Percentiles rank a stretch among this genome's conserved stretches.
phyloP scores from a whole-genome alignment of 2,113 vertebrate genomes.

The Seriola dumerili region DNA sequence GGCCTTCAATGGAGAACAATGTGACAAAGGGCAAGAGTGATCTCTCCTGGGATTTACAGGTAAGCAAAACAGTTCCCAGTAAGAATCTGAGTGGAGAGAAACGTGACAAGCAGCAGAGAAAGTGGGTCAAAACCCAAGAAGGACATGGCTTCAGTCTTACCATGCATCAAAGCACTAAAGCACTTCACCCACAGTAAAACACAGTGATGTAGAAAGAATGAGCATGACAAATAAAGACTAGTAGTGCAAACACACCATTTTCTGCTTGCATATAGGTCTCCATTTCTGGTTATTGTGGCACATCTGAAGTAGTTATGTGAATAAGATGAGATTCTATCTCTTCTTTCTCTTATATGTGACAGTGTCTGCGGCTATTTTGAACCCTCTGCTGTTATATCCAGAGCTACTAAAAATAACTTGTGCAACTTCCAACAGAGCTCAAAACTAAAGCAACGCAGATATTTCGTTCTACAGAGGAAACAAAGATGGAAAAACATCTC shows the following conservation, averaged over 20 bases:
- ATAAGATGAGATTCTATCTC: neutral
- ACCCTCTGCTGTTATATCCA: neutral
- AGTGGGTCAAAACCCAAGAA: slow-evolving; percentile 53
- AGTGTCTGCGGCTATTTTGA: slow-evolving; percentile 25
- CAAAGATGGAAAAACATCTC: neutral
- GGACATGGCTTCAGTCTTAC: slow-evolving; percentile 20
- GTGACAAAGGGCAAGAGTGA: slow-evolving; percentile 13
- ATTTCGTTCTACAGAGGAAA: slow-evolving; percentile 10
- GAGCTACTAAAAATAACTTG: slow-evolving; percentile 38
- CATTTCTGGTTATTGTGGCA: neutral
- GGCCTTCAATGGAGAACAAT: slow-evolving; percentile 10
- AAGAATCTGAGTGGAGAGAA: slow-evolving; percentile 31
- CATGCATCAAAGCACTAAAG: slow-evolving; percentile 14
- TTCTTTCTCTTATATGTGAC: neutral
- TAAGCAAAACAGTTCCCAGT: slow-evolving; percentile 31
- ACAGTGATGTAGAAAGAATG: neutral
- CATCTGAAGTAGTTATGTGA: neutral
- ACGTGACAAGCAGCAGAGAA: slow-evolving; percentile 23
- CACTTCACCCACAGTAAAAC: neutral
- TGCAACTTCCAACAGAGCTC: neutral
- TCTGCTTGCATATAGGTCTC: neutral
- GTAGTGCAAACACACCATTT: neutral
- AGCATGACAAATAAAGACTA: neutral
- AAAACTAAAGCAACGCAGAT: slow-evolving; percentile 14
- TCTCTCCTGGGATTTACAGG: slow-evolving; percentile 42